Evolutionary conservation across 1,140 invertebrate genomes (phyloP), one percentile per base, ranked within the genome.

Genomic region (Drosophila nigromelanica): DNA sequence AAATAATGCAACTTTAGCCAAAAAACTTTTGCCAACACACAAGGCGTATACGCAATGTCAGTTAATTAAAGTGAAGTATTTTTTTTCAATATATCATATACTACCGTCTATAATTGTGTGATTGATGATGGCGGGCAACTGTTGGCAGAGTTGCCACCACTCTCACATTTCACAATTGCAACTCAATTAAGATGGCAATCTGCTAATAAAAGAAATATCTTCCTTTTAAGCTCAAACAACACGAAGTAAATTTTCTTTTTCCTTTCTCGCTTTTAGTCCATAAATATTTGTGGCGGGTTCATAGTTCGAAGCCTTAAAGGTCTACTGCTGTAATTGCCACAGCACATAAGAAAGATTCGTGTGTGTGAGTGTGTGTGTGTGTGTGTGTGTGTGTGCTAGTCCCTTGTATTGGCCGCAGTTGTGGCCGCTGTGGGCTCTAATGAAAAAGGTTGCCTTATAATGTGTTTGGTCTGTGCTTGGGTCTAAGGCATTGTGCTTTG

Each of bases 171-270:
- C 59, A 33, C 82, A 78, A 87, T 81, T 89, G 80, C 72, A 89
- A 87, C 72, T 87, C 83, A 87, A 87, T 87, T 87, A 82, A 87
- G 82, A 87, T 87, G 45, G 39, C 72, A 59, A 87, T 87, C 82
- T 72, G 33, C 30, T 8, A 78, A 78, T 73, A 55, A 76, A 70
- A 43, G 61, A 66, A 76, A 82, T 82, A 78, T 80, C 64, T 62
- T 54, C 58, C 52, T 47, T 55, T 51, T 43, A 18, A n/a, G 35
- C 55, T 35, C 61, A 47, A 51, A 42, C 40, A 33, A 27, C 6
- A 14, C 52, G 70, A 64, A 63, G 56, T 62, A 59, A 69, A 56
- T 55, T 40, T 39, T 11, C 30, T 15, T n/a, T 54, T 47, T 43
- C 30, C n/a, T 48, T 11, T 27, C 11, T 52, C 21, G 24, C 27